A percentile compares a stretch with the other conserved stretches of the same genome.
Evolutionary conservation across 2,797 vertebrate genomes (phyloP).

Genomic region (Chrysocyon brachyurus): DNA sequence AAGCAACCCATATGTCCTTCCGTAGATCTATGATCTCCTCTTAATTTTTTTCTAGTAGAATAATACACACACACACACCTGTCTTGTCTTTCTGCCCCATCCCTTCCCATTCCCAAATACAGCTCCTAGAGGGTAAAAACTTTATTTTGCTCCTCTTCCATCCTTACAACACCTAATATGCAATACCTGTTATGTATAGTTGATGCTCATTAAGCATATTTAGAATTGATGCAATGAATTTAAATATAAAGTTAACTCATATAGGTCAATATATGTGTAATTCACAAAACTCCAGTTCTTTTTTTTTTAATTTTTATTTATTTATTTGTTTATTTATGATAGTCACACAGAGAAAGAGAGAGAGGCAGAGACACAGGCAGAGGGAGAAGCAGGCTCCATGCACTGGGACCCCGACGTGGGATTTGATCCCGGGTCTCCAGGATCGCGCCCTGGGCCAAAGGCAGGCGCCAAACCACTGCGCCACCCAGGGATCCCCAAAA

Average conservation of each 20-base stretch:
- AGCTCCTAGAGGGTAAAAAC: constrained; percentile 27
- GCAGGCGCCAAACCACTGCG: too few relatives aligned
- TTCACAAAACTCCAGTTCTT: constrained; percentile 53
- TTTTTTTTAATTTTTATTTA: too few relatives aligned
- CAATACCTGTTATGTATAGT: not conserved
- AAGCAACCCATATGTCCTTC: not conserved
- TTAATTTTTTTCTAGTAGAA: constrained; percentile 39
- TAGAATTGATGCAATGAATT: constrained; percentile 22
- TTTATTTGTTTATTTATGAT: too few relatives aligned
- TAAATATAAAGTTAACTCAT: constrained; percentile 48
- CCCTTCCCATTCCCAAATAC: not conserved
- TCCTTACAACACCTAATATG: not conserved
- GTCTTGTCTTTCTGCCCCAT: not conserved
- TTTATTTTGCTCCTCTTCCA: not conserved
- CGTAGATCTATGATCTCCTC: not conserved
- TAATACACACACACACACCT: not conserved
- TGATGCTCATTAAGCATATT: constrained; percentile 7
- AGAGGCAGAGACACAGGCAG: too few relatives aligned
- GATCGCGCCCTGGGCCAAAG: too few relatives aligned
- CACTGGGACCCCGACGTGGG: too few relatives aligned
- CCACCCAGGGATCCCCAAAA: not conserved
- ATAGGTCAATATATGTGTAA: not conserved
- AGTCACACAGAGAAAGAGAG: too few relatives aligned
- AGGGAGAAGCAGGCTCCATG: too few relatives aligned
- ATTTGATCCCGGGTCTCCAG: too few relatives aligned